These are phyloP conservation scores for Pachypanchax playfairii DNA, from an alignment of 2,113 vertebrate species.

Conservation along the genomic window DNA sequence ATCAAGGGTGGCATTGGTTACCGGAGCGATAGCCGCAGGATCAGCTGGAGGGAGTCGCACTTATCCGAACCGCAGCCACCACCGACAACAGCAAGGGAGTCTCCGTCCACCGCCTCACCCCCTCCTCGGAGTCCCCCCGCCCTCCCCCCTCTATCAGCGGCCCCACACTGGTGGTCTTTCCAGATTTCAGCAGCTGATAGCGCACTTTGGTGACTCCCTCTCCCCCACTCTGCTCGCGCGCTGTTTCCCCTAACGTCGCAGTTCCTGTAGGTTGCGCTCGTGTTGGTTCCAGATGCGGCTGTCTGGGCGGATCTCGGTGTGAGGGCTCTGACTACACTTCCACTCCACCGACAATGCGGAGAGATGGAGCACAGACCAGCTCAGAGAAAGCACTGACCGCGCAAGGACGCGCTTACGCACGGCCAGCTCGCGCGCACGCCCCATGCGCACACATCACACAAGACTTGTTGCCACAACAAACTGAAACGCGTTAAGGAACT, in stretches of 20 bases:
- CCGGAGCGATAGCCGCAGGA: slow-evolving; percentile 38
- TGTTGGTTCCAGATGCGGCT: slow-evolving; percentile 41
- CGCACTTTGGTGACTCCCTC: slow-evolving; percentile 45
- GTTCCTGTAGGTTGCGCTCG: slow-evolving; percentile 65
- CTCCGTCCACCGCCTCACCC: slow-evolving; percentile 40
- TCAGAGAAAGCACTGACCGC: background rate
- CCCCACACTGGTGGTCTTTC: slow-evolving; percentile 47
- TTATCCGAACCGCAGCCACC: slow-evolving; percentile 59
- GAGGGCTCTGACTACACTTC: background rate
- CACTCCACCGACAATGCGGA: background rate
- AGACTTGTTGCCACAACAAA: background rate
- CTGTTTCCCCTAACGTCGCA: slow-evolving; percentile 49
- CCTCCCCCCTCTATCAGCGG: slow-evolving; percentile 60
- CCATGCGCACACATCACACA: background rate
- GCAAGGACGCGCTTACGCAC: slow-evolving; percentile 1
- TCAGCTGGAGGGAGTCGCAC: slow-evolving; percentile 56
- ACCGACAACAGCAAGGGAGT: slow-evolving; percentile 43
- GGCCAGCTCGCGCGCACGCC: slow-evolving; percentile 3
- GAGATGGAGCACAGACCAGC: no score
- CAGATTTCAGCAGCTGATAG: slow-evolving; percentile 72
- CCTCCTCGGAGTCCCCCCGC: slow-evolving; percentile 26
- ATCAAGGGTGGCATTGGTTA: slow-evolving; percentile 33
- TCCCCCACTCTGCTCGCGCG: background rate
- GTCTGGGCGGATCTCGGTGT: background rate
- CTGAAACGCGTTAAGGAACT: no score